Percentiles rank a stretch among this genome's conserved stretches.
These are phyloP conservation scores for Heteropelma amictum DNA, from an alignment of 2,888 invertebrate genomes.

Conservation along the genomic window DNA sequence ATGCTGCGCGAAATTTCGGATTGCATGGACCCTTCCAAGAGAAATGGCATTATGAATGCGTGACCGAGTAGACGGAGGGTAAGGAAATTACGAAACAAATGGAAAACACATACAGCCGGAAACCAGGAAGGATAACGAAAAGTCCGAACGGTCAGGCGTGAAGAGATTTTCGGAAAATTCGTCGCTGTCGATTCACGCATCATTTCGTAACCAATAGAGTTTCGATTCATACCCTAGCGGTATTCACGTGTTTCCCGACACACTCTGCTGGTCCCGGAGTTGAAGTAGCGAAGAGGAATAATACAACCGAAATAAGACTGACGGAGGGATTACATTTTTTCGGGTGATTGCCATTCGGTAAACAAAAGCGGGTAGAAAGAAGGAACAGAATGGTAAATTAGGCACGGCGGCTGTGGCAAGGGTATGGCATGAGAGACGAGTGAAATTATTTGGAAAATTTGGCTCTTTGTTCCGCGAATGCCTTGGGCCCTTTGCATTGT, in stretches of 20 bases:
- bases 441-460: conserved; percentile 73
- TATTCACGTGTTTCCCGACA: neutral
- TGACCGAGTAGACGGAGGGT: conserved; percentile 64
- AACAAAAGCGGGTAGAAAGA: conserved; percentile 60
- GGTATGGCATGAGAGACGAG: conserved; percentile 51
- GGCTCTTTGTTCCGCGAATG: conserved; percentile 47
- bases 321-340: conserved; percentile 60
- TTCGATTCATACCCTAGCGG: neutral
- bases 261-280: neutral
- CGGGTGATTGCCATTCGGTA: conserved; percentile 61
- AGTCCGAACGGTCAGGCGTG: neutral
- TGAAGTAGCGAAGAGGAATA: conserved; percentile 1
- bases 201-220: neutral
- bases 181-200: neutral
- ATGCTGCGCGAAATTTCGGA: neutral
- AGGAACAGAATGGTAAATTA: conserved; percentile 16
- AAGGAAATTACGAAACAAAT: conserved; percentile 47
- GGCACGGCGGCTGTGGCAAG: conserved; percentile 31
- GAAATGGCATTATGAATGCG: conserved; percentile 66
- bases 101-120: neutral
- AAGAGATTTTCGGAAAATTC: neutral
- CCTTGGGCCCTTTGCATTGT: conserved; percentile 44
- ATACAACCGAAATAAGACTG: conserved; percentile 29
- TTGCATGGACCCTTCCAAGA: conserved; percentile 53
- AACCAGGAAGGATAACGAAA: neutral